Conservation (phyloP, 1,140 invertebrate genomes). For the Sminthurides bifidus region DNA sequence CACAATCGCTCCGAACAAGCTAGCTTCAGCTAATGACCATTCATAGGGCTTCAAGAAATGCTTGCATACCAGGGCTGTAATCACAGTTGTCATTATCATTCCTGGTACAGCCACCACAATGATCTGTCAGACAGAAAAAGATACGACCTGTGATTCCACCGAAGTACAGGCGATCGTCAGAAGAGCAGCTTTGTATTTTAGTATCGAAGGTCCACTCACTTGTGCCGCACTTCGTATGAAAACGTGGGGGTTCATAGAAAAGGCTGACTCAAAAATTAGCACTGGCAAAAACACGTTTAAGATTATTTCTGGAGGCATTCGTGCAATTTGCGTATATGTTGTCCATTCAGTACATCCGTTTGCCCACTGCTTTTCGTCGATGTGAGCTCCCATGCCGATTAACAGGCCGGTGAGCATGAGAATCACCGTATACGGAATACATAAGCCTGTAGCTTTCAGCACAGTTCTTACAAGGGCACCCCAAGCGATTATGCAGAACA, state of each 20-base stretch:
- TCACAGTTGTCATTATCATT: constrained; percentile 33
- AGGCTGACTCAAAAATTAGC: constrained; percentile 43
- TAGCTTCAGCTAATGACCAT: constrained; percentile 31
- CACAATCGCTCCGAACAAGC: constrained; percentile 40
- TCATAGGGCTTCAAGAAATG: constrained; percentile 32
- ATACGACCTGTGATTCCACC: not conserved
- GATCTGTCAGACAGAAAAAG: not conserved
- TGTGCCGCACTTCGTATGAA: constrained; percentile 37
- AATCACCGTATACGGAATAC: constrained; percentile 18
- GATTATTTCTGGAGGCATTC: constrained; percentile 37
- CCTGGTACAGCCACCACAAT: constrained; percentile 13
- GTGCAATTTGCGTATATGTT: constrained; percentile 30
- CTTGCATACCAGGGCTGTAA: constrained; percentile 35
- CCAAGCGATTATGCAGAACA: constrained; percentile 15
- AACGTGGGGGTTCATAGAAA: constrained; percentile 39
- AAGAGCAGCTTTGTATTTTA: no score
- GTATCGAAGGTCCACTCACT: no score
- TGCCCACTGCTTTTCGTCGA: not conserved
- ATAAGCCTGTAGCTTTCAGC: not conserved
- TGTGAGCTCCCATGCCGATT: constrained; percentile 13
- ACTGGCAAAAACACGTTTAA: constrained; percentile 40
- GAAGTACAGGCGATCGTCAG: no score
- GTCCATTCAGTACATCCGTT: constrained; percentile 10
- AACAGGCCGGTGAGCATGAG: constrained; percentile 19
- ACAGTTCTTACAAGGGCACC: constrained; percentile 9